Base-by-base conservation (phyloP, 2,888 invertebrate genomes). In the Thecocarcelia acutangulata region DNA sequence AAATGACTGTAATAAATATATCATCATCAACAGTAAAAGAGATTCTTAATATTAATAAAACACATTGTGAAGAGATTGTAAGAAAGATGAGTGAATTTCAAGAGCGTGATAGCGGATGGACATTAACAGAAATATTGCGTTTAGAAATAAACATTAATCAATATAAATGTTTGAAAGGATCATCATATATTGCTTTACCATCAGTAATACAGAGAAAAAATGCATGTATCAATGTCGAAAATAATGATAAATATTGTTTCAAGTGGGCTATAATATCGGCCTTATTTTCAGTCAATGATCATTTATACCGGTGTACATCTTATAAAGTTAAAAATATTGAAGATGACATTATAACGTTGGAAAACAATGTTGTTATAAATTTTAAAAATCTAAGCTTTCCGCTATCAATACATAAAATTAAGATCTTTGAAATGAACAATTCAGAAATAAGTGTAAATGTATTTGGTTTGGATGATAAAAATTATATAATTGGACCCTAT, bases 221-320 rank as follows among this genome's bases (percentile, higher is more conserved):
- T 28, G 86, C 86, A 1, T 83, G 84, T 42, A 63, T 87, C 1
- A 87, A 87, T 80, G 83, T 87, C 5, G 52, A 82, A 76, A 87
- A 85, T 46, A 54, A 80, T 21, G 86, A 85, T 68, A 54, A 82
- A 54, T 83, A 78, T 58, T 87, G 28, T 28, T n/a, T n/a, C n/a
- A n/a, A n/a, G n/a, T n/a, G n/a, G n/a, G n/a, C n/a, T n/a, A n/a
- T n/a, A n/a, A n/a, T 28, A 46, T 46, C 46, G n/a, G 46, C n/a
- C 12, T n/a, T 46, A n/a, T 46, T n/a, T 46, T 15, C 46, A 46
- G 46, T 15, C n/a, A 15, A 46, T 46, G 5, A n/a, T 13, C n/a
- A 46, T 46, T n/a, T 6, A 12, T n/a, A 46, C 6, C 5, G 46
- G n/a, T 46, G 46, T 15, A n/a, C 46, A 46, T 46, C 46, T 3